Base-by-base conservation (phyloP, 2,797 vertebrate genomes). In the Avahi laniger region DNA sequence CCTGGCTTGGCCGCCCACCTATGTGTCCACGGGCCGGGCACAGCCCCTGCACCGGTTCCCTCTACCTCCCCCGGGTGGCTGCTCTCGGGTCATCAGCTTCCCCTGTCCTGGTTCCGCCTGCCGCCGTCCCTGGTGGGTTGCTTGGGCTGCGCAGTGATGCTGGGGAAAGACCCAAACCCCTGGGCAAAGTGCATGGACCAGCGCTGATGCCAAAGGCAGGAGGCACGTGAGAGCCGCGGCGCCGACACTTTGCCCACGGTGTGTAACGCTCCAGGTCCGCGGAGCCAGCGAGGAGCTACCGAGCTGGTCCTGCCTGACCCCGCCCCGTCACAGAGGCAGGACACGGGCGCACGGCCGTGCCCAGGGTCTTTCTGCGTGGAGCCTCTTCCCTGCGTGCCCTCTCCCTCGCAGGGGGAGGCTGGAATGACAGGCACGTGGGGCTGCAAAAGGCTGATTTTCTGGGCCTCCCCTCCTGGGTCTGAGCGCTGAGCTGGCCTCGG, bases 141-240 rank as follows among this genome's bases (percentile, higher is more conserved):
- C 0, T 11, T 0, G 38, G 48, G 54, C 2, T 11, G 35, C 8
- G 0, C 2, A 7, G 38, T 0, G 4, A 11, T 2, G 30, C 81
- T 2, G 8, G 41, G 65, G 24, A 43, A 24, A 73, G 57, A 41
- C 41, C 38, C 28, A 48, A 2, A 57, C 28, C 2, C 65, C 28
- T 8, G 13, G 28, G 3, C 2, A 0, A 9, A 59, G 50, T 20
- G 0, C 0, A 0, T 0, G 2, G 41, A 3, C 0, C 0, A 2
- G 0, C 0, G 30, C 28, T 0, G 0, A 1, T 0, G 3, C 15
- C 73, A 7, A 15, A 22, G 0, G 52, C 28, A 35, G 46, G 78
- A 33, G 22, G 43, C 4, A 0, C 0, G 26, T 1, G 35, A 2
- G 24, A 43, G 1, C 52, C 24, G 80, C 48, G 11, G 63, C 0